phyloP scores from a whole-genome alignment of 2,888 invertebrate species.

The Chirona hameri region DNA sequence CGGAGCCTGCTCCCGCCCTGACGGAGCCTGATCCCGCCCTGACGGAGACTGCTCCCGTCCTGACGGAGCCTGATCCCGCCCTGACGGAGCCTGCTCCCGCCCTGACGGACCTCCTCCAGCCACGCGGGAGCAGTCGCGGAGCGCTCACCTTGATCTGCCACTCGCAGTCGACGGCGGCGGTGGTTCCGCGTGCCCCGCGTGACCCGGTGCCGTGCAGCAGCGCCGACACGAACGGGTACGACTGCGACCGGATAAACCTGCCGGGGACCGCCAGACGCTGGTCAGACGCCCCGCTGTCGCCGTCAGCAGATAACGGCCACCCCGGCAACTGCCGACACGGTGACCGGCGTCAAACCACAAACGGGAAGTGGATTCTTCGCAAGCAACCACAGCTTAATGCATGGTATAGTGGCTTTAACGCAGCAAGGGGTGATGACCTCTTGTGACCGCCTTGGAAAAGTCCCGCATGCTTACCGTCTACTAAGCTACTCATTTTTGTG shows the following conservation, averaged over 20 bases:
- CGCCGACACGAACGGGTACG: slow-evolving; percentile 13
- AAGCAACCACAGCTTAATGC: background rate
- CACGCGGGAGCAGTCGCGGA: background rate
- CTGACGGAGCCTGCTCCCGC: no score
- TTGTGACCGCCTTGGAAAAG: no score
- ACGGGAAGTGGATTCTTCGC: background rate
- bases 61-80: background rate
- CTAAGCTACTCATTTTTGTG: no score
- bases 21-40: no score
- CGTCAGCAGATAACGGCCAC: background rate
- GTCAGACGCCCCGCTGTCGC: background rate
- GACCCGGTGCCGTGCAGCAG: background rate
- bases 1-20: no score
- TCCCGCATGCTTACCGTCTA: no score
- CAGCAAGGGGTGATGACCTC: no score
- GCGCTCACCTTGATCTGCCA: slow-evolving; percentile 5
- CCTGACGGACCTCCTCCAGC: no score
- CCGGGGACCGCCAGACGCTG: background rate
- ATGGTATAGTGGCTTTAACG: background rate
- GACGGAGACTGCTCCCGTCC: background rate
- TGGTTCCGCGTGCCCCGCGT: background rate
- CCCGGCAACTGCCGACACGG: accelerated
- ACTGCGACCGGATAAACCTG: background rate
- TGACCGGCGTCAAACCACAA: background rate
- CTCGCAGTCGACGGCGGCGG: background rate